These are phyloP conservation scores for Desoria tigrina DNA, from an alignment of 2,888 invertebrate genomes.

Conservation along the genomic window DNA sequence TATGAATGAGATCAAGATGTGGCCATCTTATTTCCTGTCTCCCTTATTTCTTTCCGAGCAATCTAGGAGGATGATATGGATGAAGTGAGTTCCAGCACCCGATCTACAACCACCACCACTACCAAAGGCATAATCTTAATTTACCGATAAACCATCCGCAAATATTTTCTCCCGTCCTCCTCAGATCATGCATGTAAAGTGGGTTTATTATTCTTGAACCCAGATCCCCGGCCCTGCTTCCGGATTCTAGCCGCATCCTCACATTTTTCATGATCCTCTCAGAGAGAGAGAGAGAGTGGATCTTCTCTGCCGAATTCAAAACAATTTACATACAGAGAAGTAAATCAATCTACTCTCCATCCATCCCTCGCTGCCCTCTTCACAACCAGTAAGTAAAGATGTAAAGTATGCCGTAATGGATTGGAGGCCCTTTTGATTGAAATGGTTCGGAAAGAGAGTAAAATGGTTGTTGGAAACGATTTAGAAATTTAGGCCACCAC, in stretches of 20 bases:
- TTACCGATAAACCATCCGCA: conserved; percentile 38
- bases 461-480: no score
- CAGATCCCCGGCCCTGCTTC: conserved; percentile 1
- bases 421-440: no score
- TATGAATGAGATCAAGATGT: no score
- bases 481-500: no score
- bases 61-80: conserved; percentile 16
- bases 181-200: conserved; percentile 39
- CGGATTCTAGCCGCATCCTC: not conserved
- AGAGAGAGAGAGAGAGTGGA: not conserved
- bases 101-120: conserved; percentile 14
- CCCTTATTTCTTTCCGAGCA: conserved; percentile 3
- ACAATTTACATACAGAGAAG: conserved; percentile 4
- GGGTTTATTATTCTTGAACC: conserved; percentile 23
- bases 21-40: no score
- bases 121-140: conserved; percentile 32
- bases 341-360: conserved; percentile 2
- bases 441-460: no score
- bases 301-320: not conserved
- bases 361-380: no score
- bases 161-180: conserved; percentile 22
- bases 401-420: no score
- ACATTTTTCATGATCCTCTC: conserved; percentile 1
- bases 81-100: conserved; percentile 4
- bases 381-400: no score